Percentiles rank a stretch among this genome's conserved stretches.
Conservation (phyloP, 2,113 vertebrate species). For the Mormyrus iriodes region DNA sequence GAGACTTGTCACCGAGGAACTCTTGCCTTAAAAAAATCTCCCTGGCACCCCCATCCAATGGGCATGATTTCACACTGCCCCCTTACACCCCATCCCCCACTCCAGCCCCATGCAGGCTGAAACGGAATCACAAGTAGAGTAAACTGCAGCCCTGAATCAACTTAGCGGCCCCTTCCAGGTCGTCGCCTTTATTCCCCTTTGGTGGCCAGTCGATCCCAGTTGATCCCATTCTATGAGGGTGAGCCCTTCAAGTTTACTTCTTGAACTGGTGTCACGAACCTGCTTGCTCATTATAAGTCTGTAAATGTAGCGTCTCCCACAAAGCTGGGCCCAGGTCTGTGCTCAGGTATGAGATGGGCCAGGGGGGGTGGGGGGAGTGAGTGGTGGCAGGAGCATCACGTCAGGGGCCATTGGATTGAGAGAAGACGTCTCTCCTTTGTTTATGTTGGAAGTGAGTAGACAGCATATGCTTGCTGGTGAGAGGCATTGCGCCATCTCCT, state of each 20-base stretch:
- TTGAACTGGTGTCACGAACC: not conserved
- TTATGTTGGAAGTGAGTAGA: not conserved
- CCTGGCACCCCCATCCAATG: not conserved
- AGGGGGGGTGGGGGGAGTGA: conserved; percentile 44
- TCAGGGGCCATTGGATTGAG: conserved; percentile 52
- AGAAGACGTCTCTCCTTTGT: not conserved
- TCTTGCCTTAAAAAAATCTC: not conserved
- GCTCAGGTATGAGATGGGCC: conserved; percentile 64
- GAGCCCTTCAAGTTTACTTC: not conserved
- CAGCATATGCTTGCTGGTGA: not conserved
- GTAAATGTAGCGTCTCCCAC: not conserved
- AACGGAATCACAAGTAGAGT: not conserved
- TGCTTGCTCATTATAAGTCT: not conserved
- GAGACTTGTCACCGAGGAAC: not conserved
- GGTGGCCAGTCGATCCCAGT: not conserved
- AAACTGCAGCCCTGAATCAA: not conserved
- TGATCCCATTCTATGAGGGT: not conserved
- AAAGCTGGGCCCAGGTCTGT: conserved; percentile 20
- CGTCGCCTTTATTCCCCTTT: not conserved
- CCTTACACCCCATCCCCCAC: not conserved
- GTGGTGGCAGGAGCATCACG: conserved; percentile 62
- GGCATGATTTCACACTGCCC: not conserved
- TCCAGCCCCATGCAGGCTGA: not conserved
- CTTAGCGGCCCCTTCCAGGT: not conserved
- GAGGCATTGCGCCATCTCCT: not conserved